Evolutionary conservation across 1,140 invertebrate species (phyloP), one percentile per base, ranked within the genome.

Genomic region (Drosophila saltans): DNA sequence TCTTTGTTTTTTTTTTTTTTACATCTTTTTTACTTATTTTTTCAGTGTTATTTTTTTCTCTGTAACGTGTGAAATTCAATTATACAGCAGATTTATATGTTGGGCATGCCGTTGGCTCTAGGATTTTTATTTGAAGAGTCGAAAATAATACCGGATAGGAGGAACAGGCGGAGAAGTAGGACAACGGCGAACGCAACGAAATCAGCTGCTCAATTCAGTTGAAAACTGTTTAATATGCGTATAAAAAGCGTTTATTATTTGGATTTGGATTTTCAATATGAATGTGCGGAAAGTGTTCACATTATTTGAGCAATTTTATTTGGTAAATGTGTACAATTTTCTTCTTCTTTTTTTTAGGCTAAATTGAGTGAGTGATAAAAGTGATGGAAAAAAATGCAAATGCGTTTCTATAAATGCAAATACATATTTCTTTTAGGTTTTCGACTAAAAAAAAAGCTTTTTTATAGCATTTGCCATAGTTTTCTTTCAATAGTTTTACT

Each of bases 11-110:
- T 72, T 66, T 71, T 79, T 80, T 63, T 63, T 60, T 55, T 39
- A 9, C 41, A 26, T 75, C 55, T 75, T 78, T 75, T 78, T 70
- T 67, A 69, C 64, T 66, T 57, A 30, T 30, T 30, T 30, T 30
- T 30, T 0, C 28, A 30, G 33, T 36, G 33, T 5, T 36, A 6
- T 36, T 52, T 52, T 41, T 45, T 48, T 77, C 62, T 59, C 57
- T 64, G 71, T 86, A 83, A 88, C 80, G 84, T 88, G 84, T 88
- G 84, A 88, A 88, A 88, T 88, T 88, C 84, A 88, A 88, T 88
- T 88, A 88, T 89, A 80, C 75, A 69, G 77, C 84, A 84, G 82
- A 86, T 86, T 86, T 86, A 88, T 86, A 88, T 88, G 80, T 80
- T 80, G 79, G 72, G 70, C 78, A 81, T 86, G 82, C 75, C 62